Conservation (phyloP, 2,113 vertebrate species). For the Solenodon paradoxus region DNA sequence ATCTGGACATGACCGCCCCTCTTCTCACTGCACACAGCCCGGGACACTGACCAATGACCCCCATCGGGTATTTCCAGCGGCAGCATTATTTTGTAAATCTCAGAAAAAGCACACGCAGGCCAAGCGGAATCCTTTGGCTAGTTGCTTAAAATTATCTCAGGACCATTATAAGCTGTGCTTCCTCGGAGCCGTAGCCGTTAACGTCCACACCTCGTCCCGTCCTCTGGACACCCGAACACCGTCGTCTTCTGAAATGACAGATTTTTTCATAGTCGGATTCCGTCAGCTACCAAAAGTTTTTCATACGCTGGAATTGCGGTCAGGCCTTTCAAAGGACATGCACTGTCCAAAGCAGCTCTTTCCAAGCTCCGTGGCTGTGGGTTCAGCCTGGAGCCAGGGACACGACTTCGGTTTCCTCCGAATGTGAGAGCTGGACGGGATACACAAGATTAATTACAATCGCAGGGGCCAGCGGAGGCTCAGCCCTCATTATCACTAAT, state of each 20-base stretch:
- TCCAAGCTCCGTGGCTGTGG: no score
- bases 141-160: conserved; percentile 75
- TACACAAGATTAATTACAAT: conserved; percentile 78
- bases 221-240: no score
- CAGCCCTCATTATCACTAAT: conserved; percentile 80
- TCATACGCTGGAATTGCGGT: conserved; percentile 32
- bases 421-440: conserved; percentile 76
- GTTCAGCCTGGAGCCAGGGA: background rate
- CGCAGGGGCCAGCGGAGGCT: conserved; percentile 64
- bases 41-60: conserved; percentile 76
- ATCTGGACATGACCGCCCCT: conserved; percentile 61
- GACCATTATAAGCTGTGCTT: conserved; percentile 65
- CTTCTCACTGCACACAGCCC: conserved; percentile 63
- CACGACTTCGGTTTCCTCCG: conserved; percentile 44
- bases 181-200: background rate
- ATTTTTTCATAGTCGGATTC: background rate
- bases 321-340: background rate
- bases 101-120: conserved; percentile 71
- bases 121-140: conserved; percentile 61
- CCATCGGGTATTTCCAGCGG: conserved; percentile 39
- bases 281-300: background rate
- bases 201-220: background rate
- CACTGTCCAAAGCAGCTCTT: background rate
- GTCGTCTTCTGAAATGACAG: background rate
- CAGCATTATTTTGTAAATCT: conserved; percentile 60